phyloP scores from a whole-genome alignment of 2,888 invertebrate genomes.

The Axea sp. region DNA sequence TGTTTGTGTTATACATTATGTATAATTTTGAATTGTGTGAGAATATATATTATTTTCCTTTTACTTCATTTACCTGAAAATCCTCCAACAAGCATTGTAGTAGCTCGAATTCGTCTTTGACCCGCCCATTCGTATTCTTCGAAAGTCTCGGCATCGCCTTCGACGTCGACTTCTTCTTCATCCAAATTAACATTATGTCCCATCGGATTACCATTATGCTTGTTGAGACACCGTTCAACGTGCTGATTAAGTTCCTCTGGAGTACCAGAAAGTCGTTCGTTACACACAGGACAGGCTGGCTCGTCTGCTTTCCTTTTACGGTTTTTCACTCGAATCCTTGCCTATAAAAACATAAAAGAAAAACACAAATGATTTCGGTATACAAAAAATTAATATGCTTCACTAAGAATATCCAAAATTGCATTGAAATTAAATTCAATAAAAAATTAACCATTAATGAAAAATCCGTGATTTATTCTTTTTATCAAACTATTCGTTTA shows the following conservation, averaged over 20 bases:
- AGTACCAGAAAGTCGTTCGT: constrained; percentile 83
- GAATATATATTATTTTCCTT: too few relatives aligned
- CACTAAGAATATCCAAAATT: too few relatives aligned
- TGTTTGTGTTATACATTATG: too few relatives aligned
- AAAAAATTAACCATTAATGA: too few relatives aligned
- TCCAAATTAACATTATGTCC: constrained; percentile 83
- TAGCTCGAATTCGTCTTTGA: constrained; percentile 88
- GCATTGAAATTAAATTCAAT: too few relatives aligned
- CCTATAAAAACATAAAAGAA: constrained; percentile 71
- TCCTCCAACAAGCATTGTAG: constrained; percentile 85
- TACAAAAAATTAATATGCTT: too few relatives aligned
- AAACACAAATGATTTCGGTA: background rate
- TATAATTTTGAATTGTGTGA: too few relatives aligned
- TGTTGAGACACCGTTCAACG: constrained; percentile 85
- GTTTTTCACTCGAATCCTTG: constrained; percentile 81
- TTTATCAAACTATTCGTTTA: too few relatives aligned
- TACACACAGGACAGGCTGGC: constrained; percentile 90
- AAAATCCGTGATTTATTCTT: too few relatives aligned
- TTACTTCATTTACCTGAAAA: constrained; percentile 82
- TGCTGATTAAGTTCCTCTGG: constrained; percentile 87
- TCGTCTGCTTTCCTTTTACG: constrained; percentile 85
- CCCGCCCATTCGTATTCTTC: constrained; percentile 97
- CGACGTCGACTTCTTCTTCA: constrained; percentile 91
- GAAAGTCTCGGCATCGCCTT: constrained; percentile 83
- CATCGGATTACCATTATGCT: constrained; percentile 84